These are phyloP conservation scores for Plectrocnemia conspersa DNA, from an alignment of 1,140 invertebrate genomes.

Conservation along the genomic window DNA sequence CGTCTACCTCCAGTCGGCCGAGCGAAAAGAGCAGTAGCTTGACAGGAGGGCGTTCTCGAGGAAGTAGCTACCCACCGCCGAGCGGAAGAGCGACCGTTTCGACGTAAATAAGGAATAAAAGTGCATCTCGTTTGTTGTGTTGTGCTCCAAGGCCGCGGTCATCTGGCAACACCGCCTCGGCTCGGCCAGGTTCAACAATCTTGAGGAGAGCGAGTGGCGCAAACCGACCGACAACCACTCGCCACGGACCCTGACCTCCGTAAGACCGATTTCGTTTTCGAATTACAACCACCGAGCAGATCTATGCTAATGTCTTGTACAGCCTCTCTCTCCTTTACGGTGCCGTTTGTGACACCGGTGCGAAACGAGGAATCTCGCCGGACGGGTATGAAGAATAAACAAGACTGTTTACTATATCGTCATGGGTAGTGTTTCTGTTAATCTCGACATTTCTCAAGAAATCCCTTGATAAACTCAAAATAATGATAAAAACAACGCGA, in stretches of 20 bases:
- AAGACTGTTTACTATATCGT: too few relatives aligned
- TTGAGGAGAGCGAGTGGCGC: constrained; percentile 4
- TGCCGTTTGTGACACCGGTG: not conserved
- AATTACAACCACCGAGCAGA: too few relatives aligned
- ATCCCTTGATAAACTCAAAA: too few relatives aligned
- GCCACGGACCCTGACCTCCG: too few relatives aligned
- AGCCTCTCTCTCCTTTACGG: not conserved
- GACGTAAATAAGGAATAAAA: constrained; percentile 4
- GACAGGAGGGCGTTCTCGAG: not conserved
- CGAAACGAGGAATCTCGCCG: not conserved
- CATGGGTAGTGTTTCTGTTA: too few relatives aligned
- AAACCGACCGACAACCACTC: too few relatives aligned
- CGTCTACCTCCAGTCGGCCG: too few relatives aligned
- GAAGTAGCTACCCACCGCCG: constrained; percentile 4
- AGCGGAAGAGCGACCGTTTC: constrained; percentile 1
- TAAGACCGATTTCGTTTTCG: too few relatives aligned
- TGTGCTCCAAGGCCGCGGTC: constrained; percentile 29
- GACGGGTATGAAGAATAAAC: too few relatives aligned
- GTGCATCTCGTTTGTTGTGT: constrained; percentile 10
- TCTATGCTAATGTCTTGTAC: too few relatives aligned
- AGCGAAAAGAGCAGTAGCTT: not conserved
- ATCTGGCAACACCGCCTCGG: constrained; percentile 29
- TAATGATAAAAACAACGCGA: too few relatives aligned
- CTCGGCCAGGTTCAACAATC: constrained; percentile 17
- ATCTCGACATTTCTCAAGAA: too few relatives aligned